Evolutionary conservation across 2,888 invertebrate genomes (phyloP), one percentile per base, ranked within the genome.

Genomic region (Stenoptilia bipunctidactyla): DNA sequence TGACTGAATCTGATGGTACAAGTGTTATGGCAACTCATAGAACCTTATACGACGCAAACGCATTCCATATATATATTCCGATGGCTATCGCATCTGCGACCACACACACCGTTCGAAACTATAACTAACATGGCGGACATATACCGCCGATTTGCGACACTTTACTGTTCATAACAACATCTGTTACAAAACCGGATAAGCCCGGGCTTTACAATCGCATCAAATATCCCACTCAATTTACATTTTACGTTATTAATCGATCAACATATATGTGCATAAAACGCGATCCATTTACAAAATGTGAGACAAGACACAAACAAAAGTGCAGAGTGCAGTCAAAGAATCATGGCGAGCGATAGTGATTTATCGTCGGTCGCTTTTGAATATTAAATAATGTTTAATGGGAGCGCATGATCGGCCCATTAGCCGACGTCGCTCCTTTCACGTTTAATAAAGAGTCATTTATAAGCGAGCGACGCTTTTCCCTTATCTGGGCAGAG

Each of bases 341-440:
- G 76, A 68, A 73, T 66, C 77, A 74, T 72, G 75, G 82, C 72
- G 75, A 72, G 67, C 68, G 67, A 66, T 67, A 76, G 76, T 79
- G 83, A 83, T 83, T 83, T 83, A 83, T 83, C 65, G 70, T 61
- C 67, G 74, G 76, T 59, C 63, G 72, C 80, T 82, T 83, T 83
- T 83, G 83, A 83, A 83, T 83, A 83, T 83, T 83, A 82, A 83
- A 83, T 83, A 83, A 83, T 83, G 73, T 79, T 79, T 82, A 83
- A 83, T 83, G 82, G 80, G 80, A 79, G 82, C 82, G 82, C 83
- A 83, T 83, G 83, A 83, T 82, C 80, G 76, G 73, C 74, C 83
- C 83, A 83, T 83, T 83, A 83, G 80, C 79, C 75, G 74, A 67
- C 77, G 74, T 72, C 76, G 75, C 64, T 83, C 79, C 80, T 80